These are phyloP conservation scores for Drosophila asahinai DNA, from an alignment of 1,140 invertebrate genomes.

Conservation along the genomic window DNA sequence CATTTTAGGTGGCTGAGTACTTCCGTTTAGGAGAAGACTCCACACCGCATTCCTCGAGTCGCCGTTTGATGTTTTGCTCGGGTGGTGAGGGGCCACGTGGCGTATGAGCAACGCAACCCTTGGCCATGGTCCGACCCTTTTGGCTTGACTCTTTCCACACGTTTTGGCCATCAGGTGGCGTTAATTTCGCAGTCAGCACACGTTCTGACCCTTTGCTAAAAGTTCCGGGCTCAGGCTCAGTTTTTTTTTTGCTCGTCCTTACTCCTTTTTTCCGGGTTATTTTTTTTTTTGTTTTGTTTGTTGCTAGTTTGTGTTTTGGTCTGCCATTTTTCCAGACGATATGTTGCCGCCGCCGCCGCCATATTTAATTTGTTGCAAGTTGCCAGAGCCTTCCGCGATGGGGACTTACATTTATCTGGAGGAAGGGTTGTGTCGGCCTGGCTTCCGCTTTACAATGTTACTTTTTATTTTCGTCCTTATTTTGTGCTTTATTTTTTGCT, in stretches of 20 bases:
- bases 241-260: constrained; percentile 15
- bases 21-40: constrained; percentile 45
- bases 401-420: constrained; percentile 2
- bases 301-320: constrained; percentile 74
- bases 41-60: constrained; percentile 20
- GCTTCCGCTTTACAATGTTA: constrained; percentile 58
- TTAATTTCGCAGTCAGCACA: constrained; percentile 79
- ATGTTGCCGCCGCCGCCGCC: constrained; percentile 66
- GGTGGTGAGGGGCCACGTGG: constrained; percentile 35
- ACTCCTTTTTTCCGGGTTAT: constrained; percentile 1
- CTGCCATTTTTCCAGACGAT: constrained; percentile 81
- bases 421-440: constrained; percentile 15
- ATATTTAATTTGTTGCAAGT: constrained; percentile 80
- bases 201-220: constrained; percentile 71
- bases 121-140: constrained; percentile 56
- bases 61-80: constrained; percentile 57
- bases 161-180: constrained; percentile 74
- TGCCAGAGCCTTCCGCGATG: constrained; percentile 16
- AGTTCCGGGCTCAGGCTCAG: constrained; percentile 31
- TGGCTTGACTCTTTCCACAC: constrained; percentile 63
- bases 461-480: neutral
- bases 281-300: constrained; percentile 27
- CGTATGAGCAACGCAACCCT: constrained; percentile 56
- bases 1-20: constrained; percentile 40
- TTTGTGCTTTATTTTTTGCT: neutral